Conservation (phyloP, 2,888 invertebrate genomes). For the Ormyrus rosae region DNA sequence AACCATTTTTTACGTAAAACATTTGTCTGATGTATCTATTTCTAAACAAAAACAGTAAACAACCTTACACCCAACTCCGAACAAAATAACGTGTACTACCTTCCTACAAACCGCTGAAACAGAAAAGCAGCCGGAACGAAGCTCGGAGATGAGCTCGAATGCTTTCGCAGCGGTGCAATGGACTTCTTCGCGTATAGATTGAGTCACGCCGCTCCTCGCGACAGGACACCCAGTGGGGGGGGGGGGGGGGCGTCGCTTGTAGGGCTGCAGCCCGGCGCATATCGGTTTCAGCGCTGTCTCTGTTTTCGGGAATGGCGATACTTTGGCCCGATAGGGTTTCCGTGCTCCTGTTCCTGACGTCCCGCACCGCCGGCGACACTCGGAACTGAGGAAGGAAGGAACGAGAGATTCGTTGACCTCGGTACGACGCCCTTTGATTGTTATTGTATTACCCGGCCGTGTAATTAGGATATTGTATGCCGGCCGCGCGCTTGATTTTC, state of each 20-base stretch:
- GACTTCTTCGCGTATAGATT: constrained; percentile 2
- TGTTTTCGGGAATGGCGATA: constrained; percentile 73
- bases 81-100: no score
- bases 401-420: constrained; percentile 6
- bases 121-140: background rate
- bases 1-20: no score
- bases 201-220: constrained; percentile 34
- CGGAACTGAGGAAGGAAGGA: background rate
- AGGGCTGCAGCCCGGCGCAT: constrained; percentile 67
- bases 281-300: constrained; percentile 68
- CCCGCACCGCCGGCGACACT: no score
- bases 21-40: no score
- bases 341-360: constrained; percentile 52
- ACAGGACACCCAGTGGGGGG: constrained; percentile 34
- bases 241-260: constrained; percentile 61
- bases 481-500: no score
- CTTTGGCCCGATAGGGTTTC: constrained; percentile 71
- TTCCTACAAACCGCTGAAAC: background rate
- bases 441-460: no score
- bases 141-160: background rate
- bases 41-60: no score
- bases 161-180: background rate
- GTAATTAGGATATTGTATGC: no score
- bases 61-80: no score
- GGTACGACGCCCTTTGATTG: no score